A percentile compares a stretch with the other conserved stretches of the same genome.
These are phyloP conservation scores for Toxotes jaculatrix DNA, from an alignment of 2,113 vertebrate species.

Conservation along the genomic window DNA sequence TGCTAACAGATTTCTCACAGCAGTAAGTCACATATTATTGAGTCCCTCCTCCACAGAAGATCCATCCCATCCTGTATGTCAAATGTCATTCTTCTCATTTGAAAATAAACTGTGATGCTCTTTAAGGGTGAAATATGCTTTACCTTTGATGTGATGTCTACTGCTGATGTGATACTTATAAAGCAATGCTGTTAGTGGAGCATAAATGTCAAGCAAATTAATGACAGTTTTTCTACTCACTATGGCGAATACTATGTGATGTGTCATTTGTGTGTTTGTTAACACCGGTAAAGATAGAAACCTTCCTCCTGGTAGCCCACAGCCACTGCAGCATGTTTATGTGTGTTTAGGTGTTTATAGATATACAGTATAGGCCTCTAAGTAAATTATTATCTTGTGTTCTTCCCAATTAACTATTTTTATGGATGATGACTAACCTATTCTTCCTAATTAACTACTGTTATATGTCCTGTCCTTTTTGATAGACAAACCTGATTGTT, in stretches of 20 bases:
- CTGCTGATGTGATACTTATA: slow-evolving; percentile 1
- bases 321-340: neutral
- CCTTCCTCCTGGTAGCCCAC: neutral
- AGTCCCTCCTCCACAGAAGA: neutral
- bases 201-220: neutral
- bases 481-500: too few relatives aligned
- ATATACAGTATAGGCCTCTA: too few relatives aligned
- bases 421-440: too few relatives aligned
- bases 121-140: slow-evolving; percentile 1
- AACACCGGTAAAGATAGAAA: too few relatives aligned
- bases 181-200: neutral
- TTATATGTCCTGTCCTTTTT: too few relatives aligned
- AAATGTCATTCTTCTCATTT: neutral
- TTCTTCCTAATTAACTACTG: too few relatives aligned
- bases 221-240: neutral
- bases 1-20: neutral
- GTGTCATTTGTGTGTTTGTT: neutral
- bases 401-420: too few relatives aligned
- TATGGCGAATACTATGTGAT: neutral
- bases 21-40: neutral
- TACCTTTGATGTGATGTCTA: slow-evolving; percentile 11
- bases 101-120: neutral
- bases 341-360: too few relatives aligned
- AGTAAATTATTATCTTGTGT: too few relatives aligned
- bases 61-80: neutral